Evolutionary conservation across 2,888 invertebrate species (phyloP).

Genomic region (Hartigia nigra): DNA sequence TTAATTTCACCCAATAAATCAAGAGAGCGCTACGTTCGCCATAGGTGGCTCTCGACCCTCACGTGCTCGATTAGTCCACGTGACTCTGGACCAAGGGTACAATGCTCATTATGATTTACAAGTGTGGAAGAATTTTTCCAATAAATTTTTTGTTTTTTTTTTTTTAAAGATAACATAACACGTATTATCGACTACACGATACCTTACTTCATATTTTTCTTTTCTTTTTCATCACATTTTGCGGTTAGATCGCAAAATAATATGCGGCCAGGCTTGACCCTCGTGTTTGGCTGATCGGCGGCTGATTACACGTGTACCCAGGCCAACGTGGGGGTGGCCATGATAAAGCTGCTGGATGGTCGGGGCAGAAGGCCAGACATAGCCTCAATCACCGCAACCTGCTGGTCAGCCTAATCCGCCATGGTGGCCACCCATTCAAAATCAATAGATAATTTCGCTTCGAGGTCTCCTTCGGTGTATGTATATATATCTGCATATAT

Average conservation of each 20-base stretch:
- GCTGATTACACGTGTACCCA: constrained; percentile 63
- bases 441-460: constrained; percentile 62
- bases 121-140: no score
- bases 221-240: no score
- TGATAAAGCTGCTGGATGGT: constrained; percentile 61
- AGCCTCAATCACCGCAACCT: constrained; percentile 63
- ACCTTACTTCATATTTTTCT: no score
- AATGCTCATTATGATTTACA: no score
- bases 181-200: no score
- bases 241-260: constrained; percentile 50
- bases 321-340: constrained; percentile 49
- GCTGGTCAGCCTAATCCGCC: constrained; percentile 61
- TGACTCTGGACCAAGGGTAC: no score
- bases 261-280: constrained; percentile 54
- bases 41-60: constrained; percentile 22
- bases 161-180: no score
- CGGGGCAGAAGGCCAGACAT: constrained; percentile 60
- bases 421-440: constrained; percentile 58
- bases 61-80: constrained; percentile 26
- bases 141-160: no score
- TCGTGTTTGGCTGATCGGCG: constrained; percentile 60
- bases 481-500: no score
- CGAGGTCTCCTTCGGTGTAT: no score
- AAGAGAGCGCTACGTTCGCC: constrained; percentile 13
- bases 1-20: constrained; percentile 57